Evolutionary conservation across 2,888 invertebrate genomes (phyloP).

Genomic region (Drosophila borealis): DNA sequence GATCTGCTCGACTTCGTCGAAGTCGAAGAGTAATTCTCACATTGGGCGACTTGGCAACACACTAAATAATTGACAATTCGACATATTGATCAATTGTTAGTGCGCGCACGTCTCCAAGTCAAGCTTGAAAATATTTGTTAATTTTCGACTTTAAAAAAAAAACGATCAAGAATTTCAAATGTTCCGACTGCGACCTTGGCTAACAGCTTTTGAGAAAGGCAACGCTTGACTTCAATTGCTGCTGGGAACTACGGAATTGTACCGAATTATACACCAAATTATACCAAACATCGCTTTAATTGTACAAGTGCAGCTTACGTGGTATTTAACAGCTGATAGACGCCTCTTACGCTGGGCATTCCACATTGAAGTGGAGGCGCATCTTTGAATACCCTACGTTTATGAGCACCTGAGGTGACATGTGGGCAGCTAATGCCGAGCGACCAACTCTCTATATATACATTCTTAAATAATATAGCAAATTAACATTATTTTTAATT

Average conservation of each 20-base stretch:
- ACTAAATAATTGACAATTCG: conserved; percentile 65
- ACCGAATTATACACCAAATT: conserved; percentile 22
- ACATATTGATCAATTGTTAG: conserved; percentile 75
- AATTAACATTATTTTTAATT: no score
- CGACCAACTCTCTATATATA: no score
- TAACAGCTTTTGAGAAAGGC: conserved; percentile 43
- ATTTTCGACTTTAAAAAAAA: conserved; percentile 39
- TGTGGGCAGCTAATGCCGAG: conserved; percentile 14
- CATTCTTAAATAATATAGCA: no score
- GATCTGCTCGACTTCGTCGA: conserved; percentile 12
- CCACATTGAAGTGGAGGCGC: conserved; percentile 22
- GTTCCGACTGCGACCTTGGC: conserved; percentile 49
- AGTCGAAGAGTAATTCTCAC: background rate
- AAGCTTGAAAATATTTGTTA: conserved; percentile 33
- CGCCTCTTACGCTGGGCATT: conserved; percentile 6
- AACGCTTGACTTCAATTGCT: conserved; percentile 18
- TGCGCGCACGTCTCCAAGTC: conserved; percentile 66
- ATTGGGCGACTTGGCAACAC: conserved; percentile 1
- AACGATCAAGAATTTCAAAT: conserved; percentile 57
- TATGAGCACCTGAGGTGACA: conserved; percentile 9
- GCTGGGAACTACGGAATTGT: conserved; percentile 34
- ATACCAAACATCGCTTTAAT: conserved; percentile 19
- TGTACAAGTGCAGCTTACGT: conserved; percentile 16
- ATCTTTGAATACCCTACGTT: conserved; percentile 30
- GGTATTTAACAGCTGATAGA: conserved; percentile 10